Base-by-base conservation (phyloP, 2,113 vertebrate species). In the Chauna torquata region DNA sequence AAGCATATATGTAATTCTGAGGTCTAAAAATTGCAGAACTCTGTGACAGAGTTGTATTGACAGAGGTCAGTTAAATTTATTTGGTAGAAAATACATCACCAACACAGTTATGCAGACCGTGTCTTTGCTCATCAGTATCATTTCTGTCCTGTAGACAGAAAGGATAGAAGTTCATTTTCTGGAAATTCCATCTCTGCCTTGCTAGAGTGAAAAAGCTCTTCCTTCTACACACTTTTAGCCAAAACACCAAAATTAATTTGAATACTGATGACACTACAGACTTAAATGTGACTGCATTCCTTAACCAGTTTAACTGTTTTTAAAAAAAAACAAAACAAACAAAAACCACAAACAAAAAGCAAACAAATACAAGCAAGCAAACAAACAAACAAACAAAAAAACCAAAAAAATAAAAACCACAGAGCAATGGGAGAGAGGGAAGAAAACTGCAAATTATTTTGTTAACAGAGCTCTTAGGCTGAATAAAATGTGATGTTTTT, bases 51-150 rank as follows among this genome's bases (percentile, higher is more conserved):
- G 81, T 42, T 28, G 7, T 82, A 95, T 82, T 84, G 89, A 84
- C 93, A 92, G 59, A 74, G 74, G 72, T 96, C 94, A 92, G 72
- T 81, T 90, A 91, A 86, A 94, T 94, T 91, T 91, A 36, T 65
- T 81, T 10, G 4, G 65, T 75, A 75, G 77, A 94, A 94, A 79
- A 93, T 49, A 55, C 32, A 91, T 76, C 49, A 61, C 58, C 27
- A 64, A 82, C 34, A 76, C 34, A 61, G 8, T 57, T 91, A 44
- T 57, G 34, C 34, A 92, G 70, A 54, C 40, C 61, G 19, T 89
- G 78, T 71, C 66, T 79, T 76, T 90, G 40, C 50, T 94, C 17
- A 42, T 95, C 62, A 90, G 18, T 57, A 72, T 92, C 5, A 65
- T 68, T 86, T 94, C 69, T 75, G 65, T 84, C 78, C 23, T 84